Conservation (phyloP, 2,113 vertebrate genomes). For the Haliaeetus leucogaster region DNA sequence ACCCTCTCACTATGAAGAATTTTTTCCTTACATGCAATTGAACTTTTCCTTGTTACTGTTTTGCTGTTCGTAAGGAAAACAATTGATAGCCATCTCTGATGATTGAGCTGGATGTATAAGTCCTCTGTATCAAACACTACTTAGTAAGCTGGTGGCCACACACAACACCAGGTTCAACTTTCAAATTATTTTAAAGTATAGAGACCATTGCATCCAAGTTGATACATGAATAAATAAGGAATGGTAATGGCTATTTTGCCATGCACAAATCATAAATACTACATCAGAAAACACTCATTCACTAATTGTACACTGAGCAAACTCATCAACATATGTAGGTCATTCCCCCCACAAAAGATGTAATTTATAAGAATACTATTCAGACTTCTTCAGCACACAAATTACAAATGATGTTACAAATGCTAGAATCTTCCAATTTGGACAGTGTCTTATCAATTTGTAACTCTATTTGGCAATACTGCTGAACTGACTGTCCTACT, state of each 20-base stretch:
- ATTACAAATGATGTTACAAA: background rate
- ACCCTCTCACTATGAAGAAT: background rate
- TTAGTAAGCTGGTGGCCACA: background rate
- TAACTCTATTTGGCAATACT: background rate
- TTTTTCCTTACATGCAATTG: background rate
- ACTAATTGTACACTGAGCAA: background rate
- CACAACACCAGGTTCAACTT: background rate
- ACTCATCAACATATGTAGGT: background rate
- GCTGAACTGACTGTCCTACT: background rate
- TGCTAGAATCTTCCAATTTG: background rate
- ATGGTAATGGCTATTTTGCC: background rate
- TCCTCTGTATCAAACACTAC: background rate
- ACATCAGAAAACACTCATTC: background rate
- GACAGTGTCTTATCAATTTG: background rate
- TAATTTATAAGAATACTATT: background rate
- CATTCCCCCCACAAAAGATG: rapidly evolving
- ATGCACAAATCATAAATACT: background rate
- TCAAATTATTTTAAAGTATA: background rate
- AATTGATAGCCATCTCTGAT: background rate
- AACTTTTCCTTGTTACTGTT: background rate
- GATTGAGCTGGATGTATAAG: background rate
- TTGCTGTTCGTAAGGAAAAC: background rate
- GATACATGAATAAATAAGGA: background rate
- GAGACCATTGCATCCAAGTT: background rate
- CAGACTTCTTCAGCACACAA: background rate